A percentile compares a stretch with the other conserved stretches of the same genome.
Conservation (phyloP, 1,140 invertebrate species). For the Zaprionus nigranus region DNA sequence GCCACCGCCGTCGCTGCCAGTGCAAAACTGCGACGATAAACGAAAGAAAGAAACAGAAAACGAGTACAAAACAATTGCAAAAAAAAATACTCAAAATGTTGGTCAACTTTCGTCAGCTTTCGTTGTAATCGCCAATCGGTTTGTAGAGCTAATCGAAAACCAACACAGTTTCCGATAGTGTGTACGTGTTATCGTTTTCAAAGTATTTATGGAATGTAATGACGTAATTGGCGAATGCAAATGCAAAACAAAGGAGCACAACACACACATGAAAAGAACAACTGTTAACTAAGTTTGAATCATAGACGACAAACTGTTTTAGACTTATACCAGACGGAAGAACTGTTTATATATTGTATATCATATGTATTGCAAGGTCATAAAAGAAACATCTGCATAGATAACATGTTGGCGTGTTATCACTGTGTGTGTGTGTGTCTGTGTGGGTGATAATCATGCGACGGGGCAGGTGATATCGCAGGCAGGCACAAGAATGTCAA, state of each 20-base stretch:
- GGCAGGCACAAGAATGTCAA: conserved; percentile 53
- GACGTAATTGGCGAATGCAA: conserved; percentile 61
- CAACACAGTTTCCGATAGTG: conserved; percentile 30
- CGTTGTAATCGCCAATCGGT: conserved; percentile 46
- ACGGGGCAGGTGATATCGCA: conserved; percentile 16
- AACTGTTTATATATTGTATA: background rate
- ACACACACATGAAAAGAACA: background rate
- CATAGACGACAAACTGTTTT: conserved; percentile 14
- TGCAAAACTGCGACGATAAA: conserved; percentile 37
- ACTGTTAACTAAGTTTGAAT: conserved; percentile 3
- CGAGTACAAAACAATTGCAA: conserved; percentile 33
- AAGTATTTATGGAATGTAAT: conserved; percentile 71
- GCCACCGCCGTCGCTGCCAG: background rate
- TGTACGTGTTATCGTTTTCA: conserved; percentile 54
- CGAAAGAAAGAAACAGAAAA: conserved; percentile 7
- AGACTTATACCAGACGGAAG: background rate
- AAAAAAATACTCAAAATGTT: conserved; percentile 28
- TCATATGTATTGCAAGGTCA: background rate
- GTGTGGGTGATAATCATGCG: conserved; percentile 53
- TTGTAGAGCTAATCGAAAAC: conserved; percentile 11
- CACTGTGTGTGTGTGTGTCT: conserved; percentile 1
- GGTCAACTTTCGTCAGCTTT: conserved; percentile 40
- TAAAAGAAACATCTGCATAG: conserved; percentile 23
- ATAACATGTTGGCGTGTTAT: conserved; percentile 21
- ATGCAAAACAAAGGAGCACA: conserved; percentile 48